A percentile compares a stretch with the other conserved stretches of the same genome.
Evolutionary conservation across 2,797 vertebrate species (phyloP).

Genomic region (Benthosema pterotum): DNA sequence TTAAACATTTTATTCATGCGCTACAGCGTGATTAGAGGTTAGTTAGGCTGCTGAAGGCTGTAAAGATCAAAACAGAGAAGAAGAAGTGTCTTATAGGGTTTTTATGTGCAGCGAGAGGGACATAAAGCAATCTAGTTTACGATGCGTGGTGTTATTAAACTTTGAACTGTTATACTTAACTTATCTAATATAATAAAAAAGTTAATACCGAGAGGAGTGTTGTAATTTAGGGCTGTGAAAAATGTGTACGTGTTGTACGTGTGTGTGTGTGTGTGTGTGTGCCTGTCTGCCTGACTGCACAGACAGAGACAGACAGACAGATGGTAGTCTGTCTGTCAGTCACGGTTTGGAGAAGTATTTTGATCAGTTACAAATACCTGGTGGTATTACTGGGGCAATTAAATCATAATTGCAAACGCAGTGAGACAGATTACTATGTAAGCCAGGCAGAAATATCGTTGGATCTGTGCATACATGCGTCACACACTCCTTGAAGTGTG

Average conservation of each 20-base stretch:
- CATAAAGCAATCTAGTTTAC: slow-evolving; percentile 39
- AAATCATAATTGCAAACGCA: too few species aligned
- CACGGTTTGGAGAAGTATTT: too few species aligned
- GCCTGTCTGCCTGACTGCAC: background rate
- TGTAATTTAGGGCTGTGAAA: slow-evolving; percentile 31
- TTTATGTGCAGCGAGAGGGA: slow-evolving; percentile 14
- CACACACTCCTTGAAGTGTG: too few species aligned
- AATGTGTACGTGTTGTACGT: slow-evolving; percentile 1
- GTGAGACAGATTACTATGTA: too few species aligned
- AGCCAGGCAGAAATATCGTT: too few species aligned
- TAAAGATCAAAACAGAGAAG: slow-evolving; percentile 21
- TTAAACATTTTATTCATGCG: slow-evolving; percentile 46
- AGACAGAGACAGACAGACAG: too few species aligned
- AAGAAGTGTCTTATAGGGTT: slow-evolving; percentile 32
- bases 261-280: slow-evolving; percentile 44
- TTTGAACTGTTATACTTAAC: slow-evolving; percentile 21
- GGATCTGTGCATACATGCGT: too few species aligned
- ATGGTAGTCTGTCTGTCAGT: too few species aligned
- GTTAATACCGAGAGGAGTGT: slow-evolving; percentile 12
- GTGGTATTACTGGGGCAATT: too few species aligned
- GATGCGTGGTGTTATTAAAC: slow-evolving; percentile 30
- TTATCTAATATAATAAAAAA: slow-evolving; percentile 12
- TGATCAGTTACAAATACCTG: too few species aligned
- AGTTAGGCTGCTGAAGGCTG: slow-evolving; percentile 22
- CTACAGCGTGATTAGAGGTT: slow-evolving; percentile 35